Evolutionary conservation across 2,888 invertebrate species (phyloP).

Genomic region (Rosalia funebris): DNA sequence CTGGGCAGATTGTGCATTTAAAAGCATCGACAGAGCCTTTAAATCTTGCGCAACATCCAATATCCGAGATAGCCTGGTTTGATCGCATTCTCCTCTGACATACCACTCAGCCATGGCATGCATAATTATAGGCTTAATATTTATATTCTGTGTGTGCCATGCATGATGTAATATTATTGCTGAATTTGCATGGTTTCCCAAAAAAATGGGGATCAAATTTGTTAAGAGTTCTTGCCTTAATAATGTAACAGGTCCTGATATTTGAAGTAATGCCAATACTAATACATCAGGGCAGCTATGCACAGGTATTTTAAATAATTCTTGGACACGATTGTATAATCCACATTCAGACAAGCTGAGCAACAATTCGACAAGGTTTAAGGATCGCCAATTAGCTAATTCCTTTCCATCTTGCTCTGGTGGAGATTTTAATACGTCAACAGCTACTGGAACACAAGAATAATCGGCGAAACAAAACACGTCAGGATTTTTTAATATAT

Average conservation of each 20-base stretch:
- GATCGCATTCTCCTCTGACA: conserved; percentile 90
- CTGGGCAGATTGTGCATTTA: conserved; percentile 82
- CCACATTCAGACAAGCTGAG: conserved; percentile 89
- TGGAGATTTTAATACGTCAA: conserved; percentile 90
- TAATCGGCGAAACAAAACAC: conserved; percentile 95
- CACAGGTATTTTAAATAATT: conserved; percentile 90
- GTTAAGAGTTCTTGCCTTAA: conserved; percentile 88
- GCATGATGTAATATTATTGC: conserved; percentile 96
- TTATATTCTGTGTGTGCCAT: conserved; percentile 84
- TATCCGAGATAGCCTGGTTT: conserved; percentile 87
- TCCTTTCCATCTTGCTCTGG: conserved; percentile 97
- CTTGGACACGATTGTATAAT: conserved; percentile 83
- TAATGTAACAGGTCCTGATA: conserved; percentile 80
- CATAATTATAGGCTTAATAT: conserved; percentile 87
- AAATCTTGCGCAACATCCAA: conserved; percentile 96
- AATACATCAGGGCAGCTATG: conserved; percentile 95
- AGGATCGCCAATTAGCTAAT: conserved; percentile 90
- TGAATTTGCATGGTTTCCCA: conserved; percentile 96
- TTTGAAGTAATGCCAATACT: conserved; percentile 87
- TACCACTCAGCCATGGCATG: conserved; percentile 99
- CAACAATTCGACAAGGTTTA: conserved; percentile 90
- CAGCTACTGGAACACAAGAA: conserved; percentile 85
- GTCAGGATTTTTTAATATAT: conserved; percentile 90
- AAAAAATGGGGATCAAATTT: conserved; percentile 89
- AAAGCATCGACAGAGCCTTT: conserved; percentile 88